Base-by-base conservation (phyloP, 2,888 invertebrate species). In the Eupeodes luniger region DNA sequence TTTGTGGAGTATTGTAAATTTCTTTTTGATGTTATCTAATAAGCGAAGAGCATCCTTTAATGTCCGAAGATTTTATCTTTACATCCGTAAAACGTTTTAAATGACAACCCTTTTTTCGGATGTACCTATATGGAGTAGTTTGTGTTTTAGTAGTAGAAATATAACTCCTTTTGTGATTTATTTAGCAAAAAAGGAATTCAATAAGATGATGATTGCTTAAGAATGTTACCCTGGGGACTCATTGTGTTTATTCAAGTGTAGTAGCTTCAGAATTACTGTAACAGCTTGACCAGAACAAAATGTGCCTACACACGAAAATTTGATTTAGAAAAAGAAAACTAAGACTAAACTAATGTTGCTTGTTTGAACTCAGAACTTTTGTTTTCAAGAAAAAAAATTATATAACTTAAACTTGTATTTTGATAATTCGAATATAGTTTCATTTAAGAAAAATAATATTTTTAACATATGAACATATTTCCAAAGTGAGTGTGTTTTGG, bases 1-100 rank as follows among this genome's bases (percentile, higher is more conserved):
- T 67, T 72, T 69, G 69, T 76, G 79, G 61, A 64, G 59, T 77
- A 79, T 79, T 55, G 83, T 77, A 81, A 84, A 84, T 87, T 77
- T 44, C 77, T 74, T 81, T 87, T 87, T 87, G 87, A 87, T 87
- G 83, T 87, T 87, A 81, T 81, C 87, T 77, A 83, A 81, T 84
- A 62, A 62, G 72, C 61, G 55, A 67, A 67, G 67, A 80, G 76
- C 59, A 57, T 64, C 44, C 27, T 76, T 53, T 79, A 86, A 79
- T 79, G 86, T 86, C 82, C 86, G 64, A 79, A 75, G 74, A 81
- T 85, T 27, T 27, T 81, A 74, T 40, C 40, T 40, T 3, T 44
- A n/a, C 75, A 75, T 69, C 40, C 27, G 76, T 27, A 5, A 81
- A 57, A 55, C 79, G 69, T 80, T 84, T 80, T 11, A 69, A 75